These are phyloP conservation scores for Spermophilus dauricus DNA, from an alignment of 2,113 vertebrate genomes.

Conservation along the genomic window DNA sequence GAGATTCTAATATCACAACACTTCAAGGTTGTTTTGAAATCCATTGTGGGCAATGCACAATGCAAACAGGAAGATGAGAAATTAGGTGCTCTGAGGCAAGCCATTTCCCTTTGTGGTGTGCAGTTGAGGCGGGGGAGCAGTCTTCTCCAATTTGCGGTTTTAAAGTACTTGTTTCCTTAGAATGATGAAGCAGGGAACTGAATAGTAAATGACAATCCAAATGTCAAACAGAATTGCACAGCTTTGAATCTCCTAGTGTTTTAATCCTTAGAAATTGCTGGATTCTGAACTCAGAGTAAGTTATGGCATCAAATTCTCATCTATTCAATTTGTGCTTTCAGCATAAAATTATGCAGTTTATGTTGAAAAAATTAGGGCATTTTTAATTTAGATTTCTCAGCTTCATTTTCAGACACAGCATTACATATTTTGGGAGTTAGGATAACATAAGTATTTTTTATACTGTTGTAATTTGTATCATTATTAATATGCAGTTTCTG, in stretches of 20 bases:
- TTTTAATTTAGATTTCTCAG: conserved; percentile 64
- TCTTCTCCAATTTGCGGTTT: conserved; percentile 66
- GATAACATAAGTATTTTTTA: not conserved
- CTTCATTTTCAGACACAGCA: conserved; percentile 37
- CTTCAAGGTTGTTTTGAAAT: conserved; percentile 78
- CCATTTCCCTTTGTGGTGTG: conserved; percentile 51
- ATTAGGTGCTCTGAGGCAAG: not conserved
- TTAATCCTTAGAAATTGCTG: conserved; percentile 79
- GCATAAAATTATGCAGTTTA: conserved; percentile 65
- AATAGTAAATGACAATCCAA: conserved; percentile 60
- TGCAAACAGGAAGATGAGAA: conserved; percentile 66
- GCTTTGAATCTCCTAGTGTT: conserved; percentile 58
- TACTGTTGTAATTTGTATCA: not conserved
- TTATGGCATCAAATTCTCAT: conserved; percentile 62
- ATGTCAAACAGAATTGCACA: conserved; percentile 71
- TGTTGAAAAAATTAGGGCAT: conserved; percentile 48
- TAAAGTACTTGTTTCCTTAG: conserved; percentile 64
- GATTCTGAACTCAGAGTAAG: conserved; percentile 54
- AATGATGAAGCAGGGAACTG: conserved; percentile 49
- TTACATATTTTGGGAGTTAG: conserved; percentile 36
- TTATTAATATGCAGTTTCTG: conserved; percentile 55
- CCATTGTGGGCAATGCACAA: conserved; percentile 36
- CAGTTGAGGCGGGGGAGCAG: not conserved
- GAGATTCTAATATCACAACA: conserved; percentile 65
- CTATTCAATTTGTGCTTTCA: conserved; percentile 59